A percentile compares a stretch with the other conserved stretches of the same genome.
Conservation (phyloP, 2,113 vertebrate genomes). For the Caranx melampygus region DNA sequence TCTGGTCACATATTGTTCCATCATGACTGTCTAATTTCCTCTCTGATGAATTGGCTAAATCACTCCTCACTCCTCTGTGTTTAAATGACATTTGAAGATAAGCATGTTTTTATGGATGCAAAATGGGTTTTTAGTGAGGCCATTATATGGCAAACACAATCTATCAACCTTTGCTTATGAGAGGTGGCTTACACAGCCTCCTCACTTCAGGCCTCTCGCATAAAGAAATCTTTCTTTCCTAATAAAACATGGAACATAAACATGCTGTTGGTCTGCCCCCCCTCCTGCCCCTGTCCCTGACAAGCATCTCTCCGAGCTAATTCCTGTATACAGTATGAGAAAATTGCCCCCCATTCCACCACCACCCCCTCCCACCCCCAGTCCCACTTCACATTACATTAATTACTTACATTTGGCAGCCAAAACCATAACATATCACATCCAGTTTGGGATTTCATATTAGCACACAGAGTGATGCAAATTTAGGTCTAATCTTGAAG, state of each 20-base stretch:
- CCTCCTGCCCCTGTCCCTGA: not conserved
- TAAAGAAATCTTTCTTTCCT: not conserved
- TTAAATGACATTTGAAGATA: constrained; percentile 51
- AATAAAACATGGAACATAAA: constrained; percentile 16
- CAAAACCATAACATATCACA: constrained; percentile 46
- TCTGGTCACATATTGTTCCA: constrained; percentile 34
- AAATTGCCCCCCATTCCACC: constrained; percentile 48
- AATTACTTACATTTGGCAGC: constrained; percentile 45
- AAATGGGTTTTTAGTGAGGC: constrained; percentile 32
- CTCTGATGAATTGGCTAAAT: constrained; percentile 48
- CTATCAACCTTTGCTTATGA: constrained; percentile 18
- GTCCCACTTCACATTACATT: constrained; percentile 31
- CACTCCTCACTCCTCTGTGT: constrained; percentile 38
- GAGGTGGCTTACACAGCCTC: not conserved
- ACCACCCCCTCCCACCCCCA: not conserved
- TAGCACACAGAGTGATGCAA: not conserved
- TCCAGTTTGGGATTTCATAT: constrained; percentile 33
- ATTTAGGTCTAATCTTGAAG: constrained; percentile 35
- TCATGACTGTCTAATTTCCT: constrained; percentile 51
- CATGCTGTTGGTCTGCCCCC: not conserved
- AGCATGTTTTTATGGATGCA: constrained; percentile 44
- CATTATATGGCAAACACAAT: constrained; percentile 36
- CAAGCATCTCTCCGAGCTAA: constrained; percentile 46
- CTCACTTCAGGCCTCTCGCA: not conserved
- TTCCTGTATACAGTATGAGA: constrained; percentile 27